phyloP scores from a whole-genome alignment of 2,797 vertebrate genomes.

The Alca torda region DNA sequence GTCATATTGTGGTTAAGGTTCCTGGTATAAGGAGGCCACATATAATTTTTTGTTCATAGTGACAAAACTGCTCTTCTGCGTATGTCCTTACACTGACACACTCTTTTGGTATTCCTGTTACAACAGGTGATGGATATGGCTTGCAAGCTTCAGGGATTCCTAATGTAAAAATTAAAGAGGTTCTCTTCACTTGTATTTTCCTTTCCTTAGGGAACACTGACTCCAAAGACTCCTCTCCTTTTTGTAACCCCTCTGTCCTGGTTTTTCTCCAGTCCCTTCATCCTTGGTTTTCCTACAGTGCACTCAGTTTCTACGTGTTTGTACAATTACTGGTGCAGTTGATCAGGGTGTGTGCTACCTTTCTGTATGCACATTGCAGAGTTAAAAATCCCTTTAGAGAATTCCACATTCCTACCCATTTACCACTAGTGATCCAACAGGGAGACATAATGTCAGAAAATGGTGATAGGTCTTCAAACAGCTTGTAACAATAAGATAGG shows the following conservation, averaged over 20 bases:
- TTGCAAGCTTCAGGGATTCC: neutral
- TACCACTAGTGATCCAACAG: neutral
- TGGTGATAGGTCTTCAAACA: neutral
- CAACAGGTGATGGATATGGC: neutral
- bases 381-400: neutral
- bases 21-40: neutral
- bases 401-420: neutral
- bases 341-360: neutral
- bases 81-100: neutral
- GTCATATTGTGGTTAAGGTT: neutral
- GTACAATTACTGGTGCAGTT: neutral
- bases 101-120: neutral
- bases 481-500: rapidly evolving
- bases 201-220: neutral
- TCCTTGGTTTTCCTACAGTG: neutral
- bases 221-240: neutral
- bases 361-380: neutral
- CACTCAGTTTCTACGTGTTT: neutral
- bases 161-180: neutral
- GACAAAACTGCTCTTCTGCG: neutral
- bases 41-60: neutral
- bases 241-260: neutral
- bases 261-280: neutral
- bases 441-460: neutral
- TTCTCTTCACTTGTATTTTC: neutral